phyloP scores from a whole-genome alignment of 2,797 vertebrate genomes.

The Liparis tanakae region DNA sequence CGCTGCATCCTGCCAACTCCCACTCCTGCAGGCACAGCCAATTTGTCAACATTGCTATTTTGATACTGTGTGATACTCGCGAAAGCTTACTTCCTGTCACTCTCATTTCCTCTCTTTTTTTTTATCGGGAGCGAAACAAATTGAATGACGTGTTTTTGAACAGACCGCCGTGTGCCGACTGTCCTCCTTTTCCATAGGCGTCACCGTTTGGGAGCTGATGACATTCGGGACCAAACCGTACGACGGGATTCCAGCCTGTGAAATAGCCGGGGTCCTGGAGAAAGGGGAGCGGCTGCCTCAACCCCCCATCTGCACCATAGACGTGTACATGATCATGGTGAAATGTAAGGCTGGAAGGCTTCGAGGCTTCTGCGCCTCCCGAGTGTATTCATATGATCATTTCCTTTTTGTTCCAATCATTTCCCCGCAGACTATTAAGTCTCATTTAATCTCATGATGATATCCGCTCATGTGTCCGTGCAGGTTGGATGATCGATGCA shows the following conservation, averaged over 20 bases:
- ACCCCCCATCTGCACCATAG: constrained; percentile 97
- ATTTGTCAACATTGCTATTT: constrained; percentile 70
- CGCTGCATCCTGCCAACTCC: constrained; percentile 70
- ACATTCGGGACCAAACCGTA: constrained; percentile 98
- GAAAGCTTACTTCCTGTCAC: constrained; percentile 55
- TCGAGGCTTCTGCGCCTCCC: not conserved
- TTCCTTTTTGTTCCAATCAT: not conserved
- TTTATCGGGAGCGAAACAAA: constrained; percentile 40
- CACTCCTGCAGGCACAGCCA: constrained; percentile 64
- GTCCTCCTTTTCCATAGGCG: constrained; percentile 79
- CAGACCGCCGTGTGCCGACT: constrained; percentile 30
- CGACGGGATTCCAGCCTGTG: constrained; percentile 94
- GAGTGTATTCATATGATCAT: not conserved
- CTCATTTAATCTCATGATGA: not conserved
- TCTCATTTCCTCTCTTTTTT: constrained; percentile 37
- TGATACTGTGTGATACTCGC: constrained; percentile 57
- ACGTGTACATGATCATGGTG: constrained; percentile 99
- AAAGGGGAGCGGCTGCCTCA: constrained; percentile 98
- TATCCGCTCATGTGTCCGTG: constrained; percentile 25
- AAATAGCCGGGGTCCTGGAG: constrained; percentile 93
- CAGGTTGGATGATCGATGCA: constrained; percentile 99
- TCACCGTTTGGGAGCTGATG: constrained; percentile 99
- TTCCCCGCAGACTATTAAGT: not conserved
- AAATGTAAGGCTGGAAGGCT: constrained; percentile 88
- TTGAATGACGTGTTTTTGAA: constrained; percentile 27